Conservation (phyloP, 2,797 vertebrate species). For the Crenuchus spilurus region DNA sequence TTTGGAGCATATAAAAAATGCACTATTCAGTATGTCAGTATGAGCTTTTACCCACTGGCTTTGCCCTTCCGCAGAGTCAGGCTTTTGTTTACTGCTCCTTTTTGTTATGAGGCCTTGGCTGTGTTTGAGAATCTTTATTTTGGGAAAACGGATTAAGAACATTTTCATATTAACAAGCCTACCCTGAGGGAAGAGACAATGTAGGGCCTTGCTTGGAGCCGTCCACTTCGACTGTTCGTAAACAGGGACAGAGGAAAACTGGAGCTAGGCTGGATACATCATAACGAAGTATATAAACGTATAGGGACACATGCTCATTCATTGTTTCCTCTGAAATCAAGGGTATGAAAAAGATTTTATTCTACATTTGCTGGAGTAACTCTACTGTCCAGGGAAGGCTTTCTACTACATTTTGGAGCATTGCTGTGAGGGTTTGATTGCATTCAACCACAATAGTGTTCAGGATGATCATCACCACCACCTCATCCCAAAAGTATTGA, state of each 20-base stretch:
- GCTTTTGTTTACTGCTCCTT: not conserved
- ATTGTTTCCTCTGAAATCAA: no score
- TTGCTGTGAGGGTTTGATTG: no score
- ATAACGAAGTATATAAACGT: no score
- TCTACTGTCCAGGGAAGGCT: no score
- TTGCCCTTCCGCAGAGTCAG: not conserved
- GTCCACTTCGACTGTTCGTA: not conserved
- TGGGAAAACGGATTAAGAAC: not conserved
- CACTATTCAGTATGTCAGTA: not conserved
- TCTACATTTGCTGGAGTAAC: no score
- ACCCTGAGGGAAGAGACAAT: not conserved
- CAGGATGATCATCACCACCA: no score
- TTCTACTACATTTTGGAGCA: no score
- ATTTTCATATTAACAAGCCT: not conserved
- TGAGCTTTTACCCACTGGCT: not conserved
- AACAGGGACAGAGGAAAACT: not conserved
- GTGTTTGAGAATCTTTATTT: constrained; percentile 1
- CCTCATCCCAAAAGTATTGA: no score
- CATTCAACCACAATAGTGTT: no score
- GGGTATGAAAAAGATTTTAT: no score
- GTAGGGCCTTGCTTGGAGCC: not conserved
- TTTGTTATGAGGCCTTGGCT: not conserved
- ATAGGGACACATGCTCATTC: no score
- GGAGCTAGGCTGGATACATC: no score
- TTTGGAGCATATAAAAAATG: constrained; percentile 11